Base-by-base conservation (phyloP, 1,140 invertebrate genomes). In the Hyposmocoma kahamanoa region DNA sequence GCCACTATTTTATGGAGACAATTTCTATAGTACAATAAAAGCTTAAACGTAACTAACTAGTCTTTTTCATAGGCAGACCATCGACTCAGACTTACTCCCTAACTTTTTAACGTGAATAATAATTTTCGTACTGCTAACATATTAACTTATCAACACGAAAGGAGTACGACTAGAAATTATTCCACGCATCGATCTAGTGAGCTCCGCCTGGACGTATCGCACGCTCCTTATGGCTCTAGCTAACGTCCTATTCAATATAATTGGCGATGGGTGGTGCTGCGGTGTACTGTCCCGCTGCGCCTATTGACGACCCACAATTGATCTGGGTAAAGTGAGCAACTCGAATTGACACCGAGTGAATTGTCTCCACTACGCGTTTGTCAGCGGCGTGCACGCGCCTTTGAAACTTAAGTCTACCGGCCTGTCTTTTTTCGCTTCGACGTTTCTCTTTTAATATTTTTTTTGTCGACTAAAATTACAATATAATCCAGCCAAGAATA, bases 51-150 rank as follows among this genome's bases (percentile, higher is more conserved):
- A 80, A 76, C 63, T 79, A 80, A 83, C 69, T 83, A 80, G 75
- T 79, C 72, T 82, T 79, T 69, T 77, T 76, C 62, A 71, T 72
- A 72, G 69, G 77, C 74, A 72, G 74, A 76, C 69, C 70, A 49
- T 71, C 69, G 75, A 72, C 63, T 69, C 55, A 62, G 64, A 60
- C 48, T 54, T 55, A 54, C 22, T 39, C 32, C 20, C 54, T 49
- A 42, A 55, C 34, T 30, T 22, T 44, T 22, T 22, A 21, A 34
- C 70, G 71, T 69, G 65, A 64, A 57, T 48, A 47, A 70, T 77
- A 81, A 81, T 81, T 78, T 74, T 72, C 78, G 81, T 81, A 84
- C 81, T 84, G 81, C 81, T 80, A 63, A 76, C 75, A 80, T 83
- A 75, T 84, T 84, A 70, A 81, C 8, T 53, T 24, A 68, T 75